Base-by-base conservation (phyloP, 2,888 invertebrate species). In the Pherbina coryleti region DNA sequence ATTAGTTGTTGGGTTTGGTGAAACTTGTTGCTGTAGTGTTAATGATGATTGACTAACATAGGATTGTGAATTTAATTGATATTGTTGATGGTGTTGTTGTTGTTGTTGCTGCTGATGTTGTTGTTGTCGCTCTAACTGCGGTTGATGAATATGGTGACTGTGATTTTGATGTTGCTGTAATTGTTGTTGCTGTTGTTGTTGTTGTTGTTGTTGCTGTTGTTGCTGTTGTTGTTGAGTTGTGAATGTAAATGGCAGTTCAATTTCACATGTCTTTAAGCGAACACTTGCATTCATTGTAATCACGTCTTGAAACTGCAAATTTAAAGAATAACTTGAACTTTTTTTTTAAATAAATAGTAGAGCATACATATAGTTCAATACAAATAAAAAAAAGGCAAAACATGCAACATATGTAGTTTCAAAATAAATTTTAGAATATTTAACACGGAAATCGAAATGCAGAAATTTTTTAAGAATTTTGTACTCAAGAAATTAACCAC, bases 261-360 rank as follows among this genome's bases (percentile, higher is more conserved):
- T 87, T 87, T 90, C 90, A 83, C 85, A 88, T 83, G 90, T 88
- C 85, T 89, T 90, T 82, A 90, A 85, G 81, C 90, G 90, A 84
- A 90, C 90, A 87, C 89, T 90, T 84, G 89, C 87, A 84, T 86
- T 89, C 88, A 90, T 89, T 83, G 90, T 90, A 82, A 90, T 89
- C 80, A 90, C 86, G 87, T 89, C 89, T 83, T 87, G 87, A 83
- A 87, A 90, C 91, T 92, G 90, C 49, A 80, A 67, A 31, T n/a
- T 31, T 14, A 44, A 44, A 14, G 44, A 44, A 44, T 44, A 44
- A 44, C 44, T 44, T 44, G 2, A 11, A 44, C 3, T 1, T 11
- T 44, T 44, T 44, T 44, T 11, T 31, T 31, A 4, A 4, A 62
- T 44, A 66, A 64, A 72, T n/a, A 75, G 4, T 22, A 4, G 5